Percentiles rank a stretch among this genome's conserved stretches.
Evolutionary conservation across 2,888 invertebrate genomes (phyloP).

Genomic region (Pherbina coryleti): DNA sequence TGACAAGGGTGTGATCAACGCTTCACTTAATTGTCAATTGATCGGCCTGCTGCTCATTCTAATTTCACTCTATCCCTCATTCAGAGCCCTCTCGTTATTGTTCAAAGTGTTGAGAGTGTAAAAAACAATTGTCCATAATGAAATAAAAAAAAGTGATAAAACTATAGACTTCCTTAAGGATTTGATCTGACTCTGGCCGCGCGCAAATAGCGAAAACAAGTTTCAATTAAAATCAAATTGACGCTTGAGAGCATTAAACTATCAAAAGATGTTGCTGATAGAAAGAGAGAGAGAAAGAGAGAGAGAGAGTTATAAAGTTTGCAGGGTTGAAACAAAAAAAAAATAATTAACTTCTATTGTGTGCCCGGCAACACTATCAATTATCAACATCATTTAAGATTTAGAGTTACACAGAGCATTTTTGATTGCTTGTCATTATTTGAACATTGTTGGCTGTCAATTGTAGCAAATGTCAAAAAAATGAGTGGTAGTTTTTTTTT

Average conservation of each 20-base stretch:
- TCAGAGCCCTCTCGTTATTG: no score
- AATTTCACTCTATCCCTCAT: no score
- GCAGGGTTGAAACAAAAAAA: not conserved
- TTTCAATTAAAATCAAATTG: conserved; percentile 23
- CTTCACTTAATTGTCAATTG: conserved; percentile 64
- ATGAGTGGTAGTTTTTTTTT: conserved; percentile 6
- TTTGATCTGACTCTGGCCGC: not conserved
- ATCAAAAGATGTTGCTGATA: no score
- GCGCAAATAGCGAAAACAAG: conserved; percentile 11
- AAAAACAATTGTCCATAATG: no score
- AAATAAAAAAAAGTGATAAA: no score
- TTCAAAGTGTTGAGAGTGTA: no score
- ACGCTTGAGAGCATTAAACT: not conserved
- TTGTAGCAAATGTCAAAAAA: conserved; percentile 21
- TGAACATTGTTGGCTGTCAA: conserved; percentile 26
- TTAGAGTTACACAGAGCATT: not conserved
- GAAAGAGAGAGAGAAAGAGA: not conserved
- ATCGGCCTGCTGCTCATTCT: not conserved
- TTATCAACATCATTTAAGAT: conserved; percentile 27
- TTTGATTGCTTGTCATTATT: not conserved
- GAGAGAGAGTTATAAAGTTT: not conserved
- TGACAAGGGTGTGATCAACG: conserved; percentile 37
- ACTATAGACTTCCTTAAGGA: no score
- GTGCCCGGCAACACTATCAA: conserved; percentile 10
- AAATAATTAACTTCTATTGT: conserved; percentile 21